phyloP scores from a whole-genome alignment of 92 coral and sea anemone genomes.

The Palythoa heliodiscus region DNA sequence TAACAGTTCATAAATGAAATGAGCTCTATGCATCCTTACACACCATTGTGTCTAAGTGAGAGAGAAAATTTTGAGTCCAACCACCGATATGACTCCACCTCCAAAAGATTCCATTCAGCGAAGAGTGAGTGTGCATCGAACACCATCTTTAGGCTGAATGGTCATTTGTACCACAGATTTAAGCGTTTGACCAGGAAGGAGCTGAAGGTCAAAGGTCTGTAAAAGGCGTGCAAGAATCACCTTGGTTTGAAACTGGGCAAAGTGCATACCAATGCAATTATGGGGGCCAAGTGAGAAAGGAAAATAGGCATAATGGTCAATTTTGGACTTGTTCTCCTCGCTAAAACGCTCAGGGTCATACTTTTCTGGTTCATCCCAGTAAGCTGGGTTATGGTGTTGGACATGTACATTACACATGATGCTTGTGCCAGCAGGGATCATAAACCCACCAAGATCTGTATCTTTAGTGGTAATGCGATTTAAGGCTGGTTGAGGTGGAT shows the following conservation, averaged over 20 bases:
- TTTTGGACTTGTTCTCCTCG: slow-evolving; percentile 65
- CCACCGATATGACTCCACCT: too few relatives aligned
- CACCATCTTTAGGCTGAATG: slow-evolving; percentile 68
- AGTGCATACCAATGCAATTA: slow-evolving; percentile 77
- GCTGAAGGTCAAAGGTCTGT: slow-evolving; percentile 68
- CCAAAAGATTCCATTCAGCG: slow-evolving; percentile 13
- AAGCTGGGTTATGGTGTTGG: slow-evolving; percentile 76
- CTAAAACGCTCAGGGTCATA: slow-evolving; percentile 90
- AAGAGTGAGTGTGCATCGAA: slow-evolving; percentile 62
- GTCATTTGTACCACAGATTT: slow-evolving; percentile 79
- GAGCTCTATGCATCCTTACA: too few relatives aligned
- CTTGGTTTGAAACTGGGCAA: slow-evolving; percentile 82
- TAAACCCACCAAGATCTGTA: slow-evolving; percentile 65
- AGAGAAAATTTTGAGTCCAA: too few relatives aligned
- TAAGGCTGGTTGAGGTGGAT: slow-evolving; percentile 91
- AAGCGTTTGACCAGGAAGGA: slow-evolving; percentile 74
- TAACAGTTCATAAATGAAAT: too few relatives aligned
- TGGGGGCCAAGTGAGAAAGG: slow-evolving; percentile 90
- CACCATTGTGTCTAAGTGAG: too few relatives aligned
- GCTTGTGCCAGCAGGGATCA: slow-evolving; percentile 81
- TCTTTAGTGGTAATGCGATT: slow-evolving; percentile 74
- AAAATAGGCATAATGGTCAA: slow-evolving; percentile 74
- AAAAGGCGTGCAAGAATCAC: slow-evolving; percentile 73
- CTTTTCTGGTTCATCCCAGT: slow-evolving; percentile 90
- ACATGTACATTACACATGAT: slow-evolving; percentile 83